Percentiles rank a stretch among this genome's conserved stretches.
Conservation (phyloP, 2,113 vertebrate genomes). For the Hippocampus guttulatus region DNA sequence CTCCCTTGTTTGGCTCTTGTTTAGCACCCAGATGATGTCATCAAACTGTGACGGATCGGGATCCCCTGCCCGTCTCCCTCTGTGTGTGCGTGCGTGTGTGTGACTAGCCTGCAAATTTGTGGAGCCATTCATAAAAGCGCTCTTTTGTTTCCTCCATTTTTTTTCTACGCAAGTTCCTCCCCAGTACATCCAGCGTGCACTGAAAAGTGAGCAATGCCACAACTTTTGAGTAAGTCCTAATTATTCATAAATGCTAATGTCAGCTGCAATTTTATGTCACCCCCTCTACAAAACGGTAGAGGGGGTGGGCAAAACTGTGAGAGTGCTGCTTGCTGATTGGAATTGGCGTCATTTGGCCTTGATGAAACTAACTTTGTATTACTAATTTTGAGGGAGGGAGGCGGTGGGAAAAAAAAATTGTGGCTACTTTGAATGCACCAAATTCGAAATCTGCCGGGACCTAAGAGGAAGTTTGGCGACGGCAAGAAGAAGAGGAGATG, state of each 20-base stretch:
- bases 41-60: conserved; percentile 55
- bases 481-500: neutral
- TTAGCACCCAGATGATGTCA: conserved; percentile 59
- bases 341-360: too few relatives aligned
- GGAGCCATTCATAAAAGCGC: conserved; percentile 25
- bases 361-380: too few relatives aligned
- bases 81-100: conserved; percentile 15
- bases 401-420: neutral
- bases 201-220: neutral
- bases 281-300: too few relatives aligned
- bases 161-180: neutral
- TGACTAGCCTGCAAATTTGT: conserved; percentile 51
- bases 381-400: too few relatives aligned
- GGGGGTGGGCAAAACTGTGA: too few relatives aligned
- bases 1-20: conserved; percentile 55
- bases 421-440: neutral
- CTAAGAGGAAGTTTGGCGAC: neutral
- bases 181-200: neutral
- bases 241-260: too few relatives aligned
- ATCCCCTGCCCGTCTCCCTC: conserved; percentile 44
- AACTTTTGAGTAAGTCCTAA: too few relatives aligned
- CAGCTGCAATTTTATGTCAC: too few relatives aligned
- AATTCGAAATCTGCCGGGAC: neutral
- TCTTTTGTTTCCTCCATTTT: conserved; percentile 4
- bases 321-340: too few relatives aligned